Evolutionary conservation across 2,888 invertebrate species (phyloP), one percentile per base, ranked within the genome.

Genomic region (Lottia scabra): DNA sequence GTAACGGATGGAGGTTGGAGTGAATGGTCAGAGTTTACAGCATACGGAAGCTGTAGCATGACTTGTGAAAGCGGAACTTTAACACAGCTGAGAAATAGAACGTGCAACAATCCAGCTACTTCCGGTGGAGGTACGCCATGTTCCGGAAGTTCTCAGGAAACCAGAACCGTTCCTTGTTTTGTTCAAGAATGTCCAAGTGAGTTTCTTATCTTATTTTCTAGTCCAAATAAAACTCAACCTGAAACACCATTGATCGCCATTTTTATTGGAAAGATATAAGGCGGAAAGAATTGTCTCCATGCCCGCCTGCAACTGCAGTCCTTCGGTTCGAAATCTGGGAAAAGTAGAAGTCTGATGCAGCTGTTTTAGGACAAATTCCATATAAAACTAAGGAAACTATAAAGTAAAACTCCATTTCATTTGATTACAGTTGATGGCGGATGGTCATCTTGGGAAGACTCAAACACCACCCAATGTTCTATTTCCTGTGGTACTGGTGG

Each of bases 1-100:
- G 56, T 56, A 12, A 56, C 23, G 56, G 56, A 56, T 56, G 56
- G 56, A 23, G 56, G 56, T 56, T 56, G 56, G 56, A 23, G 56
- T 56, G 23, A n/a, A 10, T 56, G 56, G 56, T 56, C 56, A 12
- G 56, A 56, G 12, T 56, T 23, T 23, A 19, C 13, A 4, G 56
- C 56, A 10, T 13, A 12, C 13, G 56, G 56, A 56, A 19, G 23
- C 12, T 56, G 56, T 13, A 23, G 19, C 23, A 23, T 5, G 13
- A 16, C 56, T 10, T 56, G 56, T 56, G 56, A 23, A 10, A 23
- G 23, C 8, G 56, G 56, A 56, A 23, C 56, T 56, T 23, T 23
- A 56, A 10, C 19, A 8, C 12, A 56, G 23, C 19, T 10, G 23
- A 19, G 56, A 12, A 56, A 19, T 10, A 56, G 56, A 56, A 19